A percentile compares a stretch with the other conserved stretches of the same genome.
These are phyloP conservation scores for Chirona hameri DNA, from an alignment of 2,888 invertebrate genomes.

Conservation along the genomic window DNA sequence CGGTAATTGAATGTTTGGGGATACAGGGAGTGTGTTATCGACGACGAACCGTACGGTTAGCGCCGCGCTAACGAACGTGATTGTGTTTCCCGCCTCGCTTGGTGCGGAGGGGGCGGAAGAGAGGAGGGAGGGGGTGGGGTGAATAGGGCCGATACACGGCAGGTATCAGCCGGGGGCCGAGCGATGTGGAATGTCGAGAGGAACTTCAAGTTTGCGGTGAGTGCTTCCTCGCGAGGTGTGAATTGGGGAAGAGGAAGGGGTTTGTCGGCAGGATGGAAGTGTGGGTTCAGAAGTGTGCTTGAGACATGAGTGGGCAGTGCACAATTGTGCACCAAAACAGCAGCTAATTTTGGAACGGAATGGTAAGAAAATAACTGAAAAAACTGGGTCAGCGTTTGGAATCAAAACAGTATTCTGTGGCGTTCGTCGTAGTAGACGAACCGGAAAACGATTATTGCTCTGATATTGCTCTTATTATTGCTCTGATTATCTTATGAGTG, in stretches of 20 bases:
- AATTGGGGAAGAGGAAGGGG: too few species aligned
- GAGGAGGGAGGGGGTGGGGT: background rate
- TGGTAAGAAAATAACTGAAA: too few species aligned
- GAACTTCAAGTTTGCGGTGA: background rate
- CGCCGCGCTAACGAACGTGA: background rate
- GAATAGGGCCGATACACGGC: background rate
- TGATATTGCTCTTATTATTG: too few species aligned
- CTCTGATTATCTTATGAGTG: too few species aligned
- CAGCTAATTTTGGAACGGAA: background rate
- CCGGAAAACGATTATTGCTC: too few species aligned
- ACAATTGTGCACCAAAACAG: background rate
- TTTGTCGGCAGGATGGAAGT: too few species aligned
- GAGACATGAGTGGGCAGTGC: background rate
- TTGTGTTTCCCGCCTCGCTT: background rate
- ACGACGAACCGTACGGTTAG: background rate
- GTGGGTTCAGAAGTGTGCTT: too few species aligned
- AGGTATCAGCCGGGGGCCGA: background rate
- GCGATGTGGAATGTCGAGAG: slow-evolving; percentile 11
- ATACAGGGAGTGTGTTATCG: background rate
- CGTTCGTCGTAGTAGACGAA: too few species aligned
- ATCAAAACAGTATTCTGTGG: too few species aligned
- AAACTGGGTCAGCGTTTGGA: too few species aligned
- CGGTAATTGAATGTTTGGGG: slow-evolving; percentile 24
- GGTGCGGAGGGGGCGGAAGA: background rate
- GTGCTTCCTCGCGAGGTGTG: background rate